Evolutionary conservation across 2,888 invertebrate genomes (phyloP), one percentile per base, ranked within the genome.

Genomic region (Aquatica leii): DNA sequence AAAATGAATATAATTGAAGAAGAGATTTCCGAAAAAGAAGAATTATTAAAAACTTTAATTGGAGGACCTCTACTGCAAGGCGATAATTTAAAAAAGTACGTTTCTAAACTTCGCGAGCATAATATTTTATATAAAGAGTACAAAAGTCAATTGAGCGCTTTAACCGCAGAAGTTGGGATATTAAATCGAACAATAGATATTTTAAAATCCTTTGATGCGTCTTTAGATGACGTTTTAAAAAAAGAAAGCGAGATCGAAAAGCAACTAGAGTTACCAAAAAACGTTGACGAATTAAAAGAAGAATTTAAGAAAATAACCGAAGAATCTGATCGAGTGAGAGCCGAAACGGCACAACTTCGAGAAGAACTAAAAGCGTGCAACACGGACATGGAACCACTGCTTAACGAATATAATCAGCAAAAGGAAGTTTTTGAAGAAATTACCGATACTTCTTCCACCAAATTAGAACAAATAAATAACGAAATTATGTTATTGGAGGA

Each of bases 51-150:
- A 17, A 69, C 71, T 46, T 58, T 71, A 11, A 70, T 86, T 43
- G 91, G 90, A 1, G 90, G 90, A 65, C 88, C 89, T 59, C 86
- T 91, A 15, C 83, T 92, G 17, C 86, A 90, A 72, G 93, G 93
- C 20, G 93, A 93, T 66, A 93, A 95, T 82, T 88, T 94, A 76
- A 94, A 94, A 80, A 88, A 89, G 70, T 95, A 94, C 80, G 92
- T 95, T 12, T 90, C 89, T 75, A 89, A 91, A 70, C 82, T 95
- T 65, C 86, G 94, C 61, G 89, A 90, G 53, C 92, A 93, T 78
- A 93, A 92, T 76, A 88, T 90, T 5, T 83, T 90, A 8, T 95
- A 94, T 80, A 95, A 94, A 82, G 87, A 91, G 76, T 91, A 91
- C 77, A 84, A 92, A 73, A 86, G 89, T 50, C 91, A 93, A 78